phyloP scores from a whole-genome alignment of 1,140 invertebrate species.

The Sarcophaga bullata region DNA sequence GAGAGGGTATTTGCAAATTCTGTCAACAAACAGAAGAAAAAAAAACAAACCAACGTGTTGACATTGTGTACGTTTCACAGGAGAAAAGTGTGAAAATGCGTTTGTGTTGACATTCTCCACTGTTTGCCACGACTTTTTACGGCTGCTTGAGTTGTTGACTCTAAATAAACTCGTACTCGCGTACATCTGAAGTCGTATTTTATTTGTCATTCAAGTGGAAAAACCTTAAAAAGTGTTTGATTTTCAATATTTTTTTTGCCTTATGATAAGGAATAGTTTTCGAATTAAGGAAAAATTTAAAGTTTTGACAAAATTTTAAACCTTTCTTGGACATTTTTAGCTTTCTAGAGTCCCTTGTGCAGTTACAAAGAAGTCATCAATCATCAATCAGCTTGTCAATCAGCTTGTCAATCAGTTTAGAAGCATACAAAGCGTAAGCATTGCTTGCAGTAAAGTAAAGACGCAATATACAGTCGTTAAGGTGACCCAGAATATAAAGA shows the following conservation, averaged over 20 bases:
- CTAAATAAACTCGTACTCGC: too few species aligned
- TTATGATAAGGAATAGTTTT: neutral
- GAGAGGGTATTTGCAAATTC: neutral
- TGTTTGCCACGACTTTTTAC: neutral
- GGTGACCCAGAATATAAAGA: neutral
- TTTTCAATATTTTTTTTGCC: neutral
- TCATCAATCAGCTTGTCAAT: too few species aligned
- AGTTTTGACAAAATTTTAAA: too few species aligned
- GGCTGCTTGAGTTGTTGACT: neutral
- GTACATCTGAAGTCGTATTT: neutral
- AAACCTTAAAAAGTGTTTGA: conserved; percentile 11
- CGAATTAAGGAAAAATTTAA: neutral
- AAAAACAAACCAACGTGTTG: conserved; percentile 2
- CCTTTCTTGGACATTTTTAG: too few species aligned
- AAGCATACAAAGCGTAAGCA: too few species aligned
- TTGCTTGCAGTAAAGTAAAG: neutral
- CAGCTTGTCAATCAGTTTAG: too few species aligned
- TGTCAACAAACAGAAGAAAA: too few species aligned
- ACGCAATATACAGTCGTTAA: neutral
- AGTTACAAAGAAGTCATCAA: neutral
- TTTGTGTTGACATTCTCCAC: neutral
- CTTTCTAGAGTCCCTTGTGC: too few species aligned
- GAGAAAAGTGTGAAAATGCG: conserved; percentile 38
- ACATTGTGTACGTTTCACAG: conserved; percentile 13
- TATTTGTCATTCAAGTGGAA: neutral